Evolutionary conservation across 2,888 invertebrate genomes (phyloP), one percentile per base, ranked within the genome.

Genomic region (Drosophila fulvimacula): DNA sequence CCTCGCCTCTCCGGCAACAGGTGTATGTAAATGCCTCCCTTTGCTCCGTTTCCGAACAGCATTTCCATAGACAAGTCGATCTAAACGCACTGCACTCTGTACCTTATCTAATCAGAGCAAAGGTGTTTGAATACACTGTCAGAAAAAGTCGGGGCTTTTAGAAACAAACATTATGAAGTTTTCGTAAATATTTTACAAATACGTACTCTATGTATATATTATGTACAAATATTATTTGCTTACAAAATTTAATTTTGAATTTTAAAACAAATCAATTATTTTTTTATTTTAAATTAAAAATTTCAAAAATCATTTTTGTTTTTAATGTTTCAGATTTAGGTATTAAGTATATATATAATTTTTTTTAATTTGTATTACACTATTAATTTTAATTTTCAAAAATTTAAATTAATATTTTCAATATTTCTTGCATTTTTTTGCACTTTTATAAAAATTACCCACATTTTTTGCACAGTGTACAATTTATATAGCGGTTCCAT

Each of bases 1-100:
- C 0, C 5, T 6, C 4, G 19, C 10, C 13, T 24, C n/a, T 49
- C 19, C 5, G 5, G 55, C 1, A 5, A 67, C 64, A 72, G 69
- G 70, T 79, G 73, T 83, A 82, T 82, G 86, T 82, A 86, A 86
- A 82, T 82, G 83, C 66, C 73, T 62, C 66, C 78, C 67, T 48
- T 49, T 56, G 49, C 46, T 49, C 60, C 67, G 42, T 41, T 21
- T 6, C 13, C 7, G 61, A 24, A 63, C 65, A 42, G 60, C 58
- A 76, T 76, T 72, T 73, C 73, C 77, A 69, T 76, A 73, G 11
- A 32, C 11, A 32, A n/a, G 34, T 61, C 42, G 41, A 48, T 39
- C 57, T 24, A 32, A 42, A 44, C 24, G 39, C 44, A 62, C 55
- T 81, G 78, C 76, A 78, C 69, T 78, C 75, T 64, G 1, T 46